Evolutionary conservation across 2,888 invertebrate species (phyloP).

Genomic region (Empis stercorea): DNA sequence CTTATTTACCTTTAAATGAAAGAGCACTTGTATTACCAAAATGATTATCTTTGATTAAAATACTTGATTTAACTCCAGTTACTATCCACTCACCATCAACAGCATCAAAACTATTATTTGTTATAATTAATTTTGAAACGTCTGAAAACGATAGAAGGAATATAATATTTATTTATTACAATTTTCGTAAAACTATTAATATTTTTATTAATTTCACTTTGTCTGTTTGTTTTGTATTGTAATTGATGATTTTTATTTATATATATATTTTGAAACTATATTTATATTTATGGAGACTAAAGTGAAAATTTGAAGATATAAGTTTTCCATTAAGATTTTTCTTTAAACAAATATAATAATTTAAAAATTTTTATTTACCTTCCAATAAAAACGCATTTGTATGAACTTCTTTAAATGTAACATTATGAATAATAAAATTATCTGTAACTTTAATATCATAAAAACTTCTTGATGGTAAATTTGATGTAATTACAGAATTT

Average conservation of each 20-base stretch:
- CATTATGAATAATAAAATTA: slow-evolving; percentile 51
- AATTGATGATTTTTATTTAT: too few relatives aligned
- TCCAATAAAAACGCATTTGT: slow-evolving; percentile 53
- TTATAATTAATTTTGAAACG: slow-evolving; percentile 26
- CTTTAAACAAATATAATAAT: too few relatives aligned
- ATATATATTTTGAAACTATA: too few relatives aligned
- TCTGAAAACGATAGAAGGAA: slow-evolving; percentile 18
- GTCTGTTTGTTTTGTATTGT: too few relatives aligned
- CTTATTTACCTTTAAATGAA: slow-evolving; percentile 25
- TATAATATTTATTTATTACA: neutral
- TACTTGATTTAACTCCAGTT: slow-evolving; percentile 26
- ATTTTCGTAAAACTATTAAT: too few relatives aligned
- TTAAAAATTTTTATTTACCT: too few relatives aligned
- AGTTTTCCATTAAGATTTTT: too few relatives aligned
- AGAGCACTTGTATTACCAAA: slow-evolving; percentile 29
- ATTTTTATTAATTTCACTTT: neutral
- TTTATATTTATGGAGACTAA: too few relatives aligned
- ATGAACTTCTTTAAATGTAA: slow-evolving; percentile 47
- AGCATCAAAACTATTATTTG: slow-evolving; percentile 25
- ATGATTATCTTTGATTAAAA: slow-evolving; percentile 25
- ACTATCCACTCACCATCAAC: slow-evolving; percentile 32
- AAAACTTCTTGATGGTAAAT: slow-evolving; percentile 56
- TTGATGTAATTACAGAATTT: slow-evolving; percentile 44
- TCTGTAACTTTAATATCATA: slow-evolving; percentile 59
- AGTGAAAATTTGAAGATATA: too few relatives aligned